These are phyloP conservation scores for Rhabdomys dilectus DNA, from an alignment of 2,113 vertebrate genomes.

Conservation along the genomic window DNA sequence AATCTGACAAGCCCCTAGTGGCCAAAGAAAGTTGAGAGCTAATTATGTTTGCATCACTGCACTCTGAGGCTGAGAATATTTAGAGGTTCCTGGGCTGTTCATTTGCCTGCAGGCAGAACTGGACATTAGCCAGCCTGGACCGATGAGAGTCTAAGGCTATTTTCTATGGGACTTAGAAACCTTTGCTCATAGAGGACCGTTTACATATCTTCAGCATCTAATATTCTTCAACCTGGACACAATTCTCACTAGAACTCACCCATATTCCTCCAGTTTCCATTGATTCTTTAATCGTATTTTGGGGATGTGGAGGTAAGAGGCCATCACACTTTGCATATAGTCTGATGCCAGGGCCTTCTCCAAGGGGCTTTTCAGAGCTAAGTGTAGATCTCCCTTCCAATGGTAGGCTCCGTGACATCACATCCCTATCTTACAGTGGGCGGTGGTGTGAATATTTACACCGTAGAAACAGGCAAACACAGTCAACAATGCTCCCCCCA, in stretches of 20 bases:
- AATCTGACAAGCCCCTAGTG: neutral
- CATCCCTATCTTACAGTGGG: neutral
- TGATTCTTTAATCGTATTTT: neutral
- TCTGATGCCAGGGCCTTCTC: no score
- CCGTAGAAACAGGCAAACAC: neutral
- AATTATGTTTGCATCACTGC: constrained; percentile 48
- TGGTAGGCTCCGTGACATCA: neutral
- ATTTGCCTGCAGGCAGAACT: constrained; percentile 30
- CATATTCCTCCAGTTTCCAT: neutral
- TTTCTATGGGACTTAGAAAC: constrained; percentile 30
- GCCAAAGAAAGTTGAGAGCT: constrained; percentile 59
- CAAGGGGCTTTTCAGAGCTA: neutral
- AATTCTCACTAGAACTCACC: neutral
- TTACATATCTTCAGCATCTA: neutral
- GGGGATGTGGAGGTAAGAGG: neutral
- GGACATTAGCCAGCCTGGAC: constrained; percentile 46
- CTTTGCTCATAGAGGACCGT: neutral
- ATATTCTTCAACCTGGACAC: neutral
- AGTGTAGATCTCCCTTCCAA: neutral
- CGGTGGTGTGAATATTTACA: neutral
- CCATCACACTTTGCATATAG: accelerated
- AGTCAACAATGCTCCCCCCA: no score
- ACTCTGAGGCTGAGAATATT: constrained; percentile 4
- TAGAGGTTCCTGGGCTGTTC: constrained; percentile 34
- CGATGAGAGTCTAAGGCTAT: constrained; percentile 23